phyloP scores from a whole-genome alignment of 2,113 vertebrate species.

The Pteropus alecto region DNA sequence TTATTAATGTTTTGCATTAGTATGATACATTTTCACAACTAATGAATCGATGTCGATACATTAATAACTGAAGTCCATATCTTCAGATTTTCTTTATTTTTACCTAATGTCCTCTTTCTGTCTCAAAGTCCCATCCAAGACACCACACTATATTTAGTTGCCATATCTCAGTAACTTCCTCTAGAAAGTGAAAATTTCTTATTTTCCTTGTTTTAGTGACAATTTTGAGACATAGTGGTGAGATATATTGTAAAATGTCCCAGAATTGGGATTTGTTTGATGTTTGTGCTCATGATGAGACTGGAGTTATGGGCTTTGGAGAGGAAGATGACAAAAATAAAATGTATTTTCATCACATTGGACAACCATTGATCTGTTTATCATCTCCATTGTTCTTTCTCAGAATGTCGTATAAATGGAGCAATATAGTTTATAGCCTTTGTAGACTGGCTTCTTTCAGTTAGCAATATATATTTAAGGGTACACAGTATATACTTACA shows the following conservation, averaged over 20 bases:
- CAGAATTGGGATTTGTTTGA: not conserved
- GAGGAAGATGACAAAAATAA: not conserved
- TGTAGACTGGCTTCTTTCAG: not conserved
- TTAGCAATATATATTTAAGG: not conserved
- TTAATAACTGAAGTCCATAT: not conserved
- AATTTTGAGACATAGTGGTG: not conserved
- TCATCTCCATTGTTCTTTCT: not conserved
- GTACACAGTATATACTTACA: too few relatives aligned
- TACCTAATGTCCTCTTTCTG: not conserved
- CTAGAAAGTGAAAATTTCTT: not conserved
- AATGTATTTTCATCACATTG: not conserved
- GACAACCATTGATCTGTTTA: not conserved
- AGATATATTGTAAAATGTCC: not conserved
- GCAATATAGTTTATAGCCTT: not conserved
- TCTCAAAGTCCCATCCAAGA: not conserved
- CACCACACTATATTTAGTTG: not conserved
- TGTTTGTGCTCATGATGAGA: not conserved
- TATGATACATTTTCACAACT: not conserved
- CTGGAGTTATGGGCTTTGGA: not conserved
- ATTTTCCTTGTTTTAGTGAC: not conserved
- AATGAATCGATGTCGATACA: not conserved
- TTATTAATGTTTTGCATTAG: not conserved
- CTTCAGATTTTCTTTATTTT: not conserved
- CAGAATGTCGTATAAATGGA: not conserved
- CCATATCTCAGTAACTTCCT: not conserved